A percentile compares a stretch with the other conserved stretches of the same genome.
These are phyloP conservation scores for Campylomormyrus numenius DNA, from an alignment of 2,113 vertebrate genomes.

Conservation along the genomic window DNA sequence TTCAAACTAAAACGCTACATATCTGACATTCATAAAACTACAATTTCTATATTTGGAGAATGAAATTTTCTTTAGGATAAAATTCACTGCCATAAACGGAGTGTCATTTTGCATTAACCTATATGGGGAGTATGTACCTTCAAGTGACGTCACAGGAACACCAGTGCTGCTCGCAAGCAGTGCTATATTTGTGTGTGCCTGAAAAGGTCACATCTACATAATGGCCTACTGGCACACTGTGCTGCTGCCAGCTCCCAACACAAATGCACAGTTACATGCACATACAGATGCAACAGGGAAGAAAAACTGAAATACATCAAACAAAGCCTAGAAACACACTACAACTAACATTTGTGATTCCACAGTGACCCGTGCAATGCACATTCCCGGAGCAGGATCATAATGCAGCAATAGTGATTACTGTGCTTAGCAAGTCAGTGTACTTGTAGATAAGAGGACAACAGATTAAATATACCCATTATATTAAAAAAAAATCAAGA, in stretches of 20 bases:
- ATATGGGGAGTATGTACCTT: not conserved
- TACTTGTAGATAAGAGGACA: not conserved
- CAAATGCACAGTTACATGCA: not conserved
- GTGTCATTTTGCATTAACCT: not conserved
- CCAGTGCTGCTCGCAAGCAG: not conserved
- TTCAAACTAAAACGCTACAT: not conserved
- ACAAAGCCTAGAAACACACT: not conserved
- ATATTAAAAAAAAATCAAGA: not conserved
- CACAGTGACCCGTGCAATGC: not conserved
- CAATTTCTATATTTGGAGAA: not conserved
- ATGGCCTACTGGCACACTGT: not conserved
- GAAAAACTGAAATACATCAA: not conserved
- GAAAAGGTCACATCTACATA: not conserved
- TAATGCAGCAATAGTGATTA: not conserved
- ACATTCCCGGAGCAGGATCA: not conserved
- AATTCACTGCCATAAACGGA: not conserved
- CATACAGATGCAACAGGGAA: not conserved
- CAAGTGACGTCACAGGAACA: not conserved
- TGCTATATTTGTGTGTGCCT: not conserved
- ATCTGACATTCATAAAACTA: not conserved
- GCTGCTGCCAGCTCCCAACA: not conserved
- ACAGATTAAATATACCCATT: not conserved
- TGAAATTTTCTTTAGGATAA: not conserved
- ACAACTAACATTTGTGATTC: not conserved
- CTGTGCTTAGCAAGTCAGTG: not conserved